Evolutionary conservation across 2,797 vertebrate species (phyloP).

Genomic region (Mormyrus proboscirostris): DNA sequence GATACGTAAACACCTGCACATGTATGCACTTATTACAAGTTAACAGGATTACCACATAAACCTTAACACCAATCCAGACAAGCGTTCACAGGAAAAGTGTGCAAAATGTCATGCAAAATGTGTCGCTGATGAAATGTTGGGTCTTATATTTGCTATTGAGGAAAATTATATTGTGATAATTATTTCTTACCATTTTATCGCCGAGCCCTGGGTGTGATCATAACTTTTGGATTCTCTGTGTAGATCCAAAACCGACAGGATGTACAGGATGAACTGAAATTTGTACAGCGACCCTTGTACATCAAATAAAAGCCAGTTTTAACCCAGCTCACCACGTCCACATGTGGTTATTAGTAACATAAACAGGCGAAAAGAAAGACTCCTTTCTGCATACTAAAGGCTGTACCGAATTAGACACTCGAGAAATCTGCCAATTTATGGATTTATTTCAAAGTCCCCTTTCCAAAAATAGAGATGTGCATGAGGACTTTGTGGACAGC

Average conservation of each 20-base stretch:
- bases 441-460: neutral
- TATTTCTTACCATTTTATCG: neutral
- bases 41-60: neutral
- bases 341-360: neutral
- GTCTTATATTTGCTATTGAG: neutral
- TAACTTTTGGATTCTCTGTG: neutral
- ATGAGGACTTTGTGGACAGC: neutral
- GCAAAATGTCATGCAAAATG: neutral
- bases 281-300: slow-evolving; percentile 46
- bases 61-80: neutral
- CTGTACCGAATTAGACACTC: neutral
- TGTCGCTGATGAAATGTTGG: neutral
- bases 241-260: neutral
- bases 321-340: neutral
- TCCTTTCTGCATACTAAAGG: neutral
- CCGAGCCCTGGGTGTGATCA: neutral
- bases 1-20: neutral
- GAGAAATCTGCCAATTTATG: neutral
- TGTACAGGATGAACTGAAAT: slow-evolving; percentile 43
- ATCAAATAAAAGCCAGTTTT: slow-evolving; percentile 26
- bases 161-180: neutral
- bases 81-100: neutral
- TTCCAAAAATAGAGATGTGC: neutral
- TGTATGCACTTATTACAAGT: neutral
- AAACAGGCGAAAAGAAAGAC: neutral